Evolutionary conservation across 1,140 invertebrate species (phyloP), one percentile per base, ranked within the genome.

Genomic region (Microvelia longipes): DNA sequence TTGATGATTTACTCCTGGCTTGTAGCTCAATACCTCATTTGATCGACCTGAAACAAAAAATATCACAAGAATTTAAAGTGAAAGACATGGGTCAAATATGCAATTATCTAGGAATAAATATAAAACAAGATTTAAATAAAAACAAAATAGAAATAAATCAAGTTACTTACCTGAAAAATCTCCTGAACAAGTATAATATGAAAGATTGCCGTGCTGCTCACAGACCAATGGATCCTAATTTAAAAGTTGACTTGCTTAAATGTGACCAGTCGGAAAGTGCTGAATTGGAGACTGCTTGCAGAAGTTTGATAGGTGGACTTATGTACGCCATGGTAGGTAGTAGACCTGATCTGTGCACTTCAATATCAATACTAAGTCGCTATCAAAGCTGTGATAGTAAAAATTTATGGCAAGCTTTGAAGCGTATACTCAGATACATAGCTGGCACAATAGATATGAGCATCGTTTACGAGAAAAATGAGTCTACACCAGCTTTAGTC

Each of bases 291-390:
- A 74, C 72, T 35, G 74, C 74, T 63, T 77, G 75, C 71, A 68
- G 73, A 66, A 76, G 75, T 67, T 70, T 77, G 30, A 75, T 77
- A 30, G 77, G 77, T 1, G 75, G 74, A 69, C 70, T 78, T 69
- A 75, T 79, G 75, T 78, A 77, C 66, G 63, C 74, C 19, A 77
- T 77, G 76, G 50, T 78, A 27, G 78, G 78, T 65, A 77, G 77
- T 19, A 24, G 28, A 27, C 65, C 65, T 66, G 65, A 66, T 66
- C 5, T 66, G 28, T 50, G 35, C 35, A 11, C 19, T 50, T 50
- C 5, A 27, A 5, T 66, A 27, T 66, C 25, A 27, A 27, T 5
- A 11, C 2, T 66, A 27, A 27, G 65, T 27, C 25, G 65, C 25
- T 66, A 27, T 27, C 65, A 66, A 66, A 66, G 28, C 24, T 66